Conservation (phyloP, 2,113 vertebrate genomes). For the Python bivittatus region DNA sequence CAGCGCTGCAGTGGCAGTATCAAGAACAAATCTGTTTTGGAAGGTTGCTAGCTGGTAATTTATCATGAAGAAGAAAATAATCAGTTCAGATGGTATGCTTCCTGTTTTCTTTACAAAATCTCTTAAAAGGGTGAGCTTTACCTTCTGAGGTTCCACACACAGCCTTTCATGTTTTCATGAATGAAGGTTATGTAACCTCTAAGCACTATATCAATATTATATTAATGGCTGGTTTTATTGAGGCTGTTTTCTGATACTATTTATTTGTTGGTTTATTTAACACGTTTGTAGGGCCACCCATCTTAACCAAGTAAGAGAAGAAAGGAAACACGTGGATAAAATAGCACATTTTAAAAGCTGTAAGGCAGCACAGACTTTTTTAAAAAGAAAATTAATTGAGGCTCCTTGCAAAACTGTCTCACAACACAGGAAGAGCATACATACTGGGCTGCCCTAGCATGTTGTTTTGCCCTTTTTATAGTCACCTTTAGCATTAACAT, state of each 20-base stretch:
- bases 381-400: background rate
- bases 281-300: background rate
- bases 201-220: background rate
- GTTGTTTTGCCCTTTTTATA: background rate
- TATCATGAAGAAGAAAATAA: conserved; percentile 19
- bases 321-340: background rate
- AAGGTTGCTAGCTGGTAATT: conserved; percentile 33
- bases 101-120: background rate
- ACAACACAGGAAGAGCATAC: background rate
- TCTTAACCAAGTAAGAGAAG: background rate
- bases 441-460: background rate
- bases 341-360: background rate
- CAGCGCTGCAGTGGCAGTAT: background rate
- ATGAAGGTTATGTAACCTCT: background rate
- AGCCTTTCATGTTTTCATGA: background rate
- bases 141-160: background rate
- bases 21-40: conserved; percentile 40
- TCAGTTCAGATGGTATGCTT: background rate
- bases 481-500: background rate
- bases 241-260: background rate
- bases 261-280: background rate
- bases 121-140: background rate
- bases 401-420: background rate
- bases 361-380: background rate
- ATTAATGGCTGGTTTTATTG: background rate